Percentiles rank a stretch among this genome's conserved stretches.
These are phyloP conservation scores for Balanococcus diminutus DNA, from an alignment of 2,888 invertebrate species.

Conservation along the genomic window DNA sequence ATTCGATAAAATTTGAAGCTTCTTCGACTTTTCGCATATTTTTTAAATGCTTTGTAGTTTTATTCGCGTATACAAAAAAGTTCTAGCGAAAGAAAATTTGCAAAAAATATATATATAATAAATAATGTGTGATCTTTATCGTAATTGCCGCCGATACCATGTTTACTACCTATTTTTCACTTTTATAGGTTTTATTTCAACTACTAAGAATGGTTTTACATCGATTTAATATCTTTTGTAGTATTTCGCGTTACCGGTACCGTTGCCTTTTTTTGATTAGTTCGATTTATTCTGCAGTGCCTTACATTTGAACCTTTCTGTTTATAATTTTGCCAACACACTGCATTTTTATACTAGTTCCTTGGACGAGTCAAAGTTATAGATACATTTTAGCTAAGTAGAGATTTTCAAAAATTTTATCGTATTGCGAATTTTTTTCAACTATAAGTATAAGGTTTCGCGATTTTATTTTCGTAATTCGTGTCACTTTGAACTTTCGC, in stretches of 20 bases:
- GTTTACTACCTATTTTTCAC: slow-evolving; percentile 36
- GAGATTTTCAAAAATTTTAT: background rate
- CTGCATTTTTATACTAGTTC: too few species aligned
- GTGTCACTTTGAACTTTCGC: slow-evolving; percentile 3
- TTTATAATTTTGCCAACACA: background rate
- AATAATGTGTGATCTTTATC: slow-evolving; percentile 33
- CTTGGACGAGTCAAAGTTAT: background rate
- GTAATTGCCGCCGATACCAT: slow-evolving; percentile 12
- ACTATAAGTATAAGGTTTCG: background rate
- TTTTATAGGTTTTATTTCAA: slow-evolving; percentile 44
- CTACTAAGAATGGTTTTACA: slow-evolving; percentile 3
- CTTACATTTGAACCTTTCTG: slow-evolving; percentile 22
- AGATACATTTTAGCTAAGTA: background rate
- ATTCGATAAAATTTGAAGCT: slow-evolving; percentile 25
- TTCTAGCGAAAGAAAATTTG: background rate
- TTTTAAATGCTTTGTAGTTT: slow-evolving; percentile 20
- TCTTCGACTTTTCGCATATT: slow-evolving; percentile 27
- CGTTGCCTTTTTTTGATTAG: slow-evolving; percentile 29
- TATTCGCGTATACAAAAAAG: background rate
- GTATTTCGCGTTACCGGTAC: background rate
- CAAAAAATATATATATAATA: background rate
- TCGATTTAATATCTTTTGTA: slow-evolving; percentile 29
- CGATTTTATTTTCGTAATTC: background rate
- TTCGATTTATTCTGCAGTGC: background rate
- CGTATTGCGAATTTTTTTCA: background rate